phyloP scores from a whole-genome alignment of 2,797 vertebrate species.

The Euphonia xanthogaster region DNA sequence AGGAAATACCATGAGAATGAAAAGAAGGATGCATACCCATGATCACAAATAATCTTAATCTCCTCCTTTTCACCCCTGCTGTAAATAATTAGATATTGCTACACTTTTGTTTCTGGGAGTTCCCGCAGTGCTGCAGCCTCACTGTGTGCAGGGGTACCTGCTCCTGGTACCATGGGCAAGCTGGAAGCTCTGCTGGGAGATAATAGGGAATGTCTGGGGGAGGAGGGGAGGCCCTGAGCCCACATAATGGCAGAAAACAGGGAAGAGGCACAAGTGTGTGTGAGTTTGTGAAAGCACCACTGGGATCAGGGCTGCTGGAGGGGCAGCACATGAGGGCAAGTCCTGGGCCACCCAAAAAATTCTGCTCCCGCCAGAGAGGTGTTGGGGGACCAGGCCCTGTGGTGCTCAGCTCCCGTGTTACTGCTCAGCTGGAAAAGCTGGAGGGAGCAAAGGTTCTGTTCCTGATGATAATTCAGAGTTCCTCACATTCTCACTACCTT shows the following conservation, averaged over 20 bases:
- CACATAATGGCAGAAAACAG: rapidly evolving
- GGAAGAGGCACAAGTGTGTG: background rate
- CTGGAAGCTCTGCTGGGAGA: background rate
- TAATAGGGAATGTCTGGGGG: background rate
- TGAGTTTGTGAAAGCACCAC: background rate
- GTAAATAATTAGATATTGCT: slow-evolving; percentile 35
- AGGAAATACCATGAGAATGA: slow-evolving; percentile 66
- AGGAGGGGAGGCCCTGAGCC: background rate
- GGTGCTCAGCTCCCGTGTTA: background rate
- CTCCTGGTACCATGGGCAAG: background rate
- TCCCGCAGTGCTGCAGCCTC: rapidly evolving
- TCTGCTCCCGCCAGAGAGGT: background rate
- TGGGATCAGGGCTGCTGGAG: background rate
- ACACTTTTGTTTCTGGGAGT: background rate
- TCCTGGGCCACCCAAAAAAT: background rate
- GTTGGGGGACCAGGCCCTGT: background rate
- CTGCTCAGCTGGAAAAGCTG: background rate
- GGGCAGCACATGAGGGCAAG: background rate
- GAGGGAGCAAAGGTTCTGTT: background rate
- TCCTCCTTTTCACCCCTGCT: background rate
- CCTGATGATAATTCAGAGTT: slow-evolving; percentile 17
- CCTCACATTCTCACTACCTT: slow-evolving; percentile 41
- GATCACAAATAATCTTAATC: slow-evolving; percentile 55
- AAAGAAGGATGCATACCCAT: slow-evolving; percentile 44
- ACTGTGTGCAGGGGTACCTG: background rate